Percentiles rank a stretch among this genome's conserved stretches.
phyloP scores from a whole-genome alignment of 2,797 vertebrate species.

The Falco novaeseelandiae region DNA sequence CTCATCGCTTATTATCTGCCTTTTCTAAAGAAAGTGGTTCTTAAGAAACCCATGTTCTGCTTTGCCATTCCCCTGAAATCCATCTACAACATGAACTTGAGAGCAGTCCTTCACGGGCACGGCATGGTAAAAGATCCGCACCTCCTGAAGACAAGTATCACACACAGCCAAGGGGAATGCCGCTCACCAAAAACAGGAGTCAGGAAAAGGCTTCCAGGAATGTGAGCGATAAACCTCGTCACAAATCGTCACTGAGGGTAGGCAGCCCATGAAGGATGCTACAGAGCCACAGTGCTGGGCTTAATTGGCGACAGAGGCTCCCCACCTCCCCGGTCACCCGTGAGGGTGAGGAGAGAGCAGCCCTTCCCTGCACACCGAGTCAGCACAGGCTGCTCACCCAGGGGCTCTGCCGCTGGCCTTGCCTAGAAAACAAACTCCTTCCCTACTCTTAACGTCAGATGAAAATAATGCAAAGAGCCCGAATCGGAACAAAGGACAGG shows the following conservation, averaged over 20 bases:
- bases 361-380: fast-evolving
- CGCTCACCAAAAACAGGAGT: background rate
- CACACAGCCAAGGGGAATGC: background rate
- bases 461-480: background rate
- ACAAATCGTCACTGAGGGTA: background rate
- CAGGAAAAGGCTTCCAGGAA: background rate
- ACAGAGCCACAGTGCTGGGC: background rate
- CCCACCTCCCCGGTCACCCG: background rate
- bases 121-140: background rate
- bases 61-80: background rate
- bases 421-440: background rate
- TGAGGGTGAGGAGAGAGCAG: fast-evolving
- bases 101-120: background rate
- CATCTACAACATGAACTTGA: background rate
- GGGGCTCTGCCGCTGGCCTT: background rate
- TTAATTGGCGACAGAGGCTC: fast-evolving
- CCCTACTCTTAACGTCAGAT: background rate
- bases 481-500: background rate
- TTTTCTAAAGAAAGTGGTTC: conserved; percentile 20
- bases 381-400: background rate
- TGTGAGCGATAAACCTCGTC: background rate
- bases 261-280: background rate
- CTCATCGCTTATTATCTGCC: background rate
- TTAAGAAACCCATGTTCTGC: background rate
- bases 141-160: background rate